A percentile compares a stretch with the other conserved stretches of the same genome.
Conservation (phyloP, 2,888 invertebrate species). For the Stenodera caucasica region DNA sequence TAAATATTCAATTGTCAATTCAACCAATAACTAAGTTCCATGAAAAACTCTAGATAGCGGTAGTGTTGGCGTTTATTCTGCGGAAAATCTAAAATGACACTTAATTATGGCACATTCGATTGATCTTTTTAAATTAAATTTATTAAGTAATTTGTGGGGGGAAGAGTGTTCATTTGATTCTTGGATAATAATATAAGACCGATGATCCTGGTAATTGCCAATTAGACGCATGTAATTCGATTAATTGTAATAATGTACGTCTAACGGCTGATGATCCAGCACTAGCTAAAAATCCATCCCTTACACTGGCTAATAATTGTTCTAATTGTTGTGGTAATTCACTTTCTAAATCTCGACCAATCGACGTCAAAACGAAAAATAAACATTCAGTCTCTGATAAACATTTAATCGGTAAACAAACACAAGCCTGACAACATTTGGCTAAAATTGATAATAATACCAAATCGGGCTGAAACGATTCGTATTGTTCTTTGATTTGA, state of each 20-base stretch:
- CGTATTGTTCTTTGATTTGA: conserved; percentile 60
- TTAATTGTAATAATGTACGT: conserved; percentile 83
- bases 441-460: conserved; percentile 81
- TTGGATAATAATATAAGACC: conserved; percentile 84
- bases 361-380: conserved; percentile 85
- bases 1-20: too few relatives aligned
- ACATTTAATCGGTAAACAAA: conserved; percentile 79
- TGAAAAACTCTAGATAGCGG: too few relatives aligned
- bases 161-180: conserved; percentile 55
- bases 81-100: too few relatives aligned
- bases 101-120: too few relatives aligned
- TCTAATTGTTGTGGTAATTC: conserved; percentile 81
- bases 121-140: too few relatives aligned
- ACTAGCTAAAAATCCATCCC: conserved; percentile 81
- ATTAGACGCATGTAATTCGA: conserved; percentile 86
- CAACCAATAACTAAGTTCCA: too few relatives aligned
- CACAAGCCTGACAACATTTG: conserved; percentile 88
- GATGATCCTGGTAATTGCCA: conserved; percentile 91
- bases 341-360: conserved; percentile 83
- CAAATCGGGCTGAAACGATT: conserved; percentile 68
- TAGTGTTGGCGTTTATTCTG: too few relatives aligned
- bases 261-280: conserved; percentile 74
- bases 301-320: conserved; percentile 74
- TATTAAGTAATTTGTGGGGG: too few relatives aligned
- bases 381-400: conserved; percentile 85